These are phyloP conservation scores for Drosophila longiperda DNA, from an alignment of 2,888 invertebrate genomes.

Conservation along the genomic window DNA sequence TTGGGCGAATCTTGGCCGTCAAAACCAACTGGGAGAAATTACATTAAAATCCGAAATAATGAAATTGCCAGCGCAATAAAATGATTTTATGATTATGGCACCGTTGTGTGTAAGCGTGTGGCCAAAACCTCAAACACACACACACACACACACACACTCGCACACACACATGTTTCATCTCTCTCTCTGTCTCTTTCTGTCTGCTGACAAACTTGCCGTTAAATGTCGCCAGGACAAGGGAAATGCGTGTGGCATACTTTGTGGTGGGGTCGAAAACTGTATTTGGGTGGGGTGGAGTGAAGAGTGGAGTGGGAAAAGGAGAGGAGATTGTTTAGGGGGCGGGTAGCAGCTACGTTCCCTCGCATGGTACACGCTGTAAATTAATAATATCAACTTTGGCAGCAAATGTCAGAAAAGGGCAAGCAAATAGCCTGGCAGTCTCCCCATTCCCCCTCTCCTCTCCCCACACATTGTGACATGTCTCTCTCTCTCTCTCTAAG, in stretches of 20 bases:
- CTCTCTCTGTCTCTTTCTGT: background rate
- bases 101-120: conserved; percentile 26
- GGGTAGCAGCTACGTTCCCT: conserved; percentile 27
- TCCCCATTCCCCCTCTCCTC: background rate
- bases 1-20: conserved; percentile 11
- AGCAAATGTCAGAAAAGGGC: conserved; percentile 72
- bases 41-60: conserved; percentile 77
- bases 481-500: conserved; percentile 36
- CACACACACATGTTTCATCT: background rate
- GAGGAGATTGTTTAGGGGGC: background rate
- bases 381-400: conserved; percentile 75
- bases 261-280: conserved; percentile 19
- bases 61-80: conserved; percentile 76
- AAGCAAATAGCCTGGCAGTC: conserved; percentile 52
- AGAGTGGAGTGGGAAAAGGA: background rate
- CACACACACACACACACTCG: conserved; percentile 5
- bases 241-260: conserved; percentile 62
- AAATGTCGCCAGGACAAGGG: conserved; percentile 54
- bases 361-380: conserved; percentile 61
- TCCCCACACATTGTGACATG: conserved; percentile 45
- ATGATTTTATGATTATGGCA: conserved; percentile 75
- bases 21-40: conserved; percentile 60
- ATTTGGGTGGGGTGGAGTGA: background rate
- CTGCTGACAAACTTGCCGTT: conserved; percentile 47
- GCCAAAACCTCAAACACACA: conserved; percentile 2